Base-by-base conservation (phyloP, 1,140 invertebrate species). In the Saccostrea cuccullata region DNA sequence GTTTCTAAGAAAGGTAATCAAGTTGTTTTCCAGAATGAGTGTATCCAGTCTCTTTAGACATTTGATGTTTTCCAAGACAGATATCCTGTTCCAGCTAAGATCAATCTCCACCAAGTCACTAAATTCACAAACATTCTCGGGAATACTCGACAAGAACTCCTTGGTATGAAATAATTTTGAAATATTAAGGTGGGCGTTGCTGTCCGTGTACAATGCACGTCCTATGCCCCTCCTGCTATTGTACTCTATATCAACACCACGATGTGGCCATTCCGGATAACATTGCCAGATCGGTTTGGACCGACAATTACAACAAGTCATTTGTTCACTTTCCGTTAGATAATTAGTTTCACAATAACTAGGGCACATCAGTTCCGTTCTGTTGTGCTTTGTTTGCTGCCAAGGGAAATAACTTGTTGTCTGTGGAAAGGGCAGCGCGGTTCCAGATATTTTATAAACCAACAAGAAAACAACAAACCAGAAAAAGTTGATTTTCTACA, bases 1-100 rank as follows among this genome's bases (percentile, higher is more conserved):
- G 20, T 89, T 86, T 26, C 36, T 86, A 2, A 89, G 85, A 40
- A 36, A 20, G n/a, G 17, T 73, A 12, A 89, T 86, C 2, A 15
- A 9, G 40, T 89, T 89, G 3, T 47, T 11, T 58, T 56, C 56
- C 77, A 89, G 23, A 0, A 84, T 73, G 4, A 89, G 15, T 20
- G 88, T 84, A 67, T 89, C 85, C 9, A 89, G 17, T 20, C 83
- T 84, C 12, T 17, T 13, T 20, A 86, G 17, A 86, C 88, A 89
- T 11, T 47, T 83, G 5, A 89, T 9, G 55, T 86, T 84, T 15
- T 82, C 36, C 23, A 89, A 82, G 40, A 67, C 77, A 40, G 9
- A 23, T 26, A 89, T 86, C 36, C 56, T 23, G 58, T 89, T 89
- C 17, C 67, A 23, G 15, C 84, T 70, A 0, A 86, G 55, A 55